These are phyloP conservation scores for Eupithecia abbreviata DNA, from an alignment of 2,888 invertebrate species.

Conservation along the genomic window DNA sequence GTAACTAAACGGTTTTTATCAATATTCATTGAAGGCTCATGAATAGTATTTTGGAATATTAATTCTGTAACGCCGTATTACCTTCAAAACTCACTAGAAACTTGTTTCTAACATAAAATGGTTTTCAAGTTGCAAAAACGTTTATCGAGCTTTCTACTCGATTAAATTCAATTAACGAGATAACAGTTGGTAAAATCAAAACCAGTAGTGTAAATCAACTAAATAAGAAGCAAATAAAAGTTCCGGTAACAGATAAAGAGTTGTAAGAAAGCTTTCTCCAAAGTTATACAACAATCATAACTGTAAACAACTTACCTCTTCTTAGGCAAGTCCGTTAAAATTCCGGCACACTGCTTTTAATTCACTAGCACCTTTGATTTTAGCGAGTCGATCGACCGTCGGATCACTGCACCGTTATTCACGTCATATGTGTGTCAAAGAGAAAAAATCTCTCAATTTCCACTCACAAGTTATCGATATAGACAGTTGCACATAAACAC, in stretches of 20 bases:
- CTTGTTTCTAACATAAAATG: constrained; percentile 42
- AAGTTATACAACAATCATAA: constrained; percentile 80
- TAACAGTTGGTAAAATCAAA: background rate
- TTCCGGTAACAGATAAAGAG: constrained; percentile 50
- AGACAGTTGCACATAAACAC: constrained; percentile 67
- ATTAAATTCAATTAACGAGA: constrained; percentile 10
- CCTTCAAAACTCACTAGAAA: constrained; percentile 39
- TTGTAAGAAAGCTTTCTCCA: constrained; percentile 63
- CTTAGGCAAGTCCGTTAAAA: constrained; percentile 82
- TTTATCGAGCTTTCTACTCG: constrained; percentile 22
- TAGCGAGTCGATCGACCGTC: constrained; percentile 78
- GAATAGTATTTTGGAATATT: constrained; percentile 54
- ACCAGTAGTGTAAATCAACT: constrained; percentile 13
- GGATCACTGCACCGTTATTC: constrained; percentile 78
- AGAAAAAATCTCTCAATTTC: constrained; percentile 71
- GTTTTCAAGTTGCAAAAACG: constrained; percentile 13
- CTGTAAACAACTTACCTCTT: constrained; percentile 82
- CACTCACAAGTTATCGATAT: constrained; percentile 47
- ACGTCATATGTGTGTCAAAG: constrained; percentile 81
- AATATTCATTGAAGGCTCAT: constrained; percentile 63
- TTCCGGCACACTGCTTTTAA: constrained; percentile 76
- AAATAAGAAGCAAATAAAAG: constrained; percentile 40
- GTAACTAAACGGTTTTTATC: constrained; percentile 53
- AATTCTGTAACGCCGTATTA: constrained; percentile 49
- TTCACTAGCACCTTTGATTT: constrained; percentile 80